Evolutionary conservation across 2,888 invertebrate genomes (phyloP).

Genomic region (Drosophila ustulata): DNA sequence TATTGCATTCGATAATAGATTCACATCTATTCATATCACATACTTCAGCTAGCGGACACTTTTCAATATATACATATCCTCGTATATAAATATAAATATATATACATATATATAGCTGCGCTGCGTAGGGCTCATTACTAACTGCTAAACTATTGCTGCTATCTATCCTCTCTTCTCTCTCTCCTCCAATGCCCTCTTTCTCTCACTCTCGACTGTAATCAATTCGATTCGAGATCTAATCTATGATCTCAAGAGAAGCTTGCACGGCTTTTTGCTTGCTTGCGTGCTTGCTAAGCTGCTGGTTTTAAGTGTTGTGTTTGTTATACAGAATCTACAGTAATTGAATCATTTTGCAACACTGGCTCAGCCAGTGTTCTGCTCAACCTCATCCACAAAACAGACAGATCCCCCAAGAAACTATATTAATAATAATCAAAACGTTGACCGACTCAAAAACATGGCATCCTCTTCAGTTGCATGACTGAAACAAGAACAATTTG

Average conservation of each 20-base stretch:
- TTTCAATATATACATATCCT: not conserved
- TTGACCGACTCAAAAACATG: slow-evolving; percentile 1
- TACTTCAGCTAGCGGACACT: not conserved
- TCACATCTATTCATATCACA: not conserved
- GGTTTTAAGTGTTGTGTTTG: slow-evolving; percentile 53
- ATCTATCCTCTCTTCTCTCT: slow-evolving; percentile 10
- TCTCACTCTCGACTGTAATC: slow-evolving; percentile 4
- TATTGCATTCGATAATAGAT: not conserved
- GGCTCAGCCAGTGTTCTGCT: slow-evolving; percentile 6
- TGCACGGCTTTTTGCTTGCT: slow-evolving; percentile 53
- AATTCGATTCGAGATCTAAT: not conserved
- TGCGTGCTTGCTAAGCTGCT: slow-evolving; percentile 58
- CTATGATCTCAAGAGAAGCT: slow-evolving; percentile 1
- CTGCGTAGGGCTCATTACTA: slow-evolving; percentile 31
- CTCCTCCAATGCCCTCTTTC: slow-evolving; percentile 7
- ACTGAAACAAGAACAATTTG: not conserved
- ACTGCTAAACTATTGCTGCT: slow-evolving; percentile 28
- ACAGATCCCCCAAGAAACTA: not conserved
- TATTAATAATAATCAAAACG: not conserved
- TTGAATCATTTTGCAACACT: slow-evolving; percentile 25
- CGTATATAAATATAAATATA: not conserved
- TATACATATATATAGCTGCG: not conserved
- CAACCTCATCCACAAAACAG: not conserved
- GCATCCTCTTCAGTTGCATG: slow-evolving; percentile 1
- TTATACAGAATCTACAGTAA: slow-evolving; percentile 19